These are phyloP conservation scores for Synergus itoensis DNA, from an alignment of 2,888 invertebrate genomes.

Conservation along the genomic window DNA sequence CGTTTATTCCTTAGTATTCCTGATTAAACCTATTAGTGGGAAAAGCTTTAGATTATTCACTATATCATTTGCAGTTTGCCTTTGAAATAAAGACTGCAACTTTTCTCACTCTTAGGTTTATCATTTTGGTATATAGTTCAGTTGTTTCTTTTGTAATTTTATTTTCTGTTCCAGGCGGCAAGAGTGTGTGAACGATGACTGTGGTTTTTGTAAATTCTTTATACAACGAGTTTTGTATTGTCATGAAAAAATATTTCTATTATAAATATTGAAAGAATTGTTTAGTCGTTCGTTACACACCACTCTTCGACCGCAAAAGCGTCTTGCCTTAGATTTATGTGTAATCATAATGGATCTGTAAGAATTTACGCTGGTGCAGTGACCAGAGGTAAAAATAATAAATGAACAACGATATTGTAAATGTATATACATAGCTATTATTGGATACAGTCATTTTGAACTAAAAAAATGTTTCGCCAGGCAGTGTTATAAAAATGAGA, in stretches of 20 bases:
- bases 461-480: background rate
- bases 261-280: background rate
- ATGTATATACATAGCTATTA: background rate
- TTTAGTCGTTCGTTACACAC: background rate
- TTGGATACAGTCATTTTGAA: background rate
- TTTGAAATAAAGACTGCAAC: background rate
- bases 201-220: background rate
- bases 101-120: background rate
- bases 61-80: background rate
- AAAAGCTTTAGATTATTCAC: background rate
- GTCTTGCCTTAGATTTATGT: background rate
- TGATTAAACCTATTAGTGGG: background rate
- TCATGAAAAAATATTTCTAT: background rate
- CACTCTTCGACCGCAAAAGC: background rate
- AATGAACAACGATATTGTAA: background rate
- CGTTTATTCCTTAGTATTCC: background rate
- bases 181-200: background rate
- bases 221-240: background rate
- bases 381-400: background rate
- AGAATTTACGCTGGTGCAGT: background rate
- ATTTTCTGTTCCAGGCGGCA: background rate
- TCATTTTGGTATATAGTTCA: background rate
- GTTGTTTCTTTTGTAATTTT: background rate
- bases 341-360: background rate
- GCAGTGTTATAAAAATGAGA: background rate